Base-by-base conservation (phyloP, 2,888 invertebrate genomes). In the Rhogogaster chlorosoma region DNA sequence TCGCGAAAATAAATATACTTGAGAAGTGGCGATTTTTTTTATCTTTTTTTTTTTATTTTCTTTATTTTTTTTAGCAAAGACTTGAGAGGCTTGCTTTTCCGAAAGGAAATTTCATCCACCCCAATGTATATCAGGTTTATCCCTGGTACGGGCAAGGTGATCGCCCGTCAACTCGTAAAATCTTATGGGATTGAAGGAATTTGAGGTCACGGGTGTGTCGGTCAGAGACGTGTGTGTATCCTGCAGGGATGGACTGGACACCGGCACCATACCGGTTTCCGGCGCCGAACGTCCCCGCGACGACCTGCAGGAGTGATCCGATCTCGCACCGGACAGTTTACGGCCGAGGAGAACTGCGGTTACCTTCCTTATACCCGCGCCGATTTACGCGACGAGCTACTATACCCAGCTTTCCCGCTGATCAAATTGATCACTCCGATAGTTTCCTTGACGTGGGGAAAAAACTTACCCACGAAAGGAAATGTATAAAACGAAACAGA, bases 91-190 rank as follows among this genome's bases (percentile, higher is more conserved):
- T 32, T 15, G 32, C 67, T 42, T 42, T 73, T 77, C n/a, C 18
- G 45, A 29, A 53, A 77, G 53, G 77, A 53, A 77, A 77, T 49
- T 77, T 53, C 77, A 26, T 77, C 77, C 49, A 77, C 49, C 77
- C 77, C 29, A 26, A 77, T 18, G 29, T 77, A 77, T 77, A 77
- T 77, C 77, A 49, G 45, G 80, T 80, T 78, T 80, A 80, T 80
- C 80, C 80, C 80, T 32, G 26, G 61, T 61, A 80, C 57, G 57
- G 38, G 36, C 18, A 38, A 57, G 36, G 57, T 29, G 80, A 80
- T 80, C 80, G 49, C 80, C 80, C 80, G 80, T 80, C 80, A 80
- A 80, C 57, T 80, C 80, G 61, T 80, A 80, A 80, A 80, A 80
- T 80, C 80, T 80, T 80, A 80, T 80, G 57, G 80, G 80, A 80